These are phyloP conservation scores for Galerucella pusilla DNA, from an alignment of 2,888 invertebrate species.

Conservation along the genomic window DNA sequence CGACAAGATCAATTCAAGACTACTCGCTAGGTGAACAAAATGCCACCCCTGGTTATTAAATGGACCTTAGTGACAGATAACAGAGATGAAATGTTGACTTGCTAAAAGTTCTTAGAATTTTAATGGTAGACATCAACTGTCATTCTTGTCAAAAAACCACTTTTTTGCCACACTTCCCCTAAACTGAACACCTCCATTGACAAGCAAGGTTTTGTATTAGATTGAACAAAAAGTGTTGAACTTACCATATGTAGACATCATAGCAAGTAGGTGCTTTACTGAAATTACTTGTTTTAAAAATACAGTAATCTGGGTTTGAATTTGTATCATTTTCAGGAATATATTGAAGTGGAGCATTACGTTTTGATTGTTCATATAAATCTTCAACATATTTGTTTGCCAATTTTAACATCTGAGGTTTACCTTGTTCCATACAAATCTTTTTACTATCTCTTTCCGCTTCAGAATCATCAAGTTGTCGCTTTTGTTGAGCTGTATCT, in stretches of 20 bases:
- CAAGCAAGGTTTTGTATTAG: no score
- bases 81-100: no score
- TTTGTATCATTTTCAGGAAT: background rate
- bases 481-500: background rate
- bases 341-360: constrained; percentile 48
- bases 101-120: no score
- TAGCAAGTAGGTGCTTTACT: constrained; percentile 48
- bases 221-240: constrained; percentile 15
- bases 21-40: no score
- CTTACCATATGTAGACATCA: constrained; percentile 53
- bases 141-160: no score
- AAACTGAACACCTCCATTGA: no score
- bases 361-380: constrained; percentile 50
- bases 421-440: constrained; percentile 15
- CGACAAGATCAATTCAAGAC: no score
- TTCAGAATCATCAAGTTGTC: background rate
- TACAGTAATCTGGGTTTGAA: constrained; percentile 50
- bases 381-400: constrained; percentile 33
- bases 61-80: no score
- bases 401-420: constrained; percentile 14
- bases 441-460: constrained; percentile 21
- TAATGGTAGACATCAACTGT: no score
- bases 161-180: no score
- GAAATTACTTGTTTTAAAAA: constrained; percentile 51
- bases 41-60: no score